Base-by-base conservation (phyloP, 2,113 vertebrate species). In the Xiphias gladius region DNA sequence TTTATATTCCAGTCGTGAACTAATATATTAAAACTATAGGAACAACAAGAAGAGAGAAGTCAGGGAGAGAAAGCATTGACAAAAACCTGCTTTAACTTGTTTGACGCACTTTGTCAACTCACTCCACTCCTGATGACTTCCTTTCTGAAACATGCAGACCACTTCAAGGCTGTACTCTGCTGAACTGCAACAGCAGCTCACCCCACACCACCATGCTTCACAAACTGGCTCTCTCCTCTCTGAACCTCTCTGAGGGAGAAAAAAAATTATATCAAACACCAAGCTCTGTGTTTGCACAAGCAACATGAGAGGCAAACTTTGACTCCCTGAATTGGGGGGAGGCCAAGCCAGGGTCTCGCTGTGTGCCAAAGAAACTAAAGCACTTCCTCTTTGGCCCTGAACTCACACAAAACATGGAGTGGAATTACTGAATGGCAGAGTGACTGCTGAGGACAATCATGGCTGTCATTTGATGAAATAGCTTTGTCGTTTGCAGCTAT, bases 291-390 rank as follows among this genome's bases (percentile, higher is more conserved):
- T 94, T 93, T 94, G 91, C 90, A 90, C 80, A 90, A 86, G 90
- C 83, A 91, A 93, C 90, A 92, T 78, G 86, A 93, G 94, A 93
- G 86, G 89, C 88, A 92, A 90, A 93, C 90, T 92, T 86, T 93
- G 88, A 90, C 89, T 92, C 85, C 82, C 76, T 82, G 65, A 87
- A 82, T 76, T 85, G 75, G 79, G 81, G 82, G 74, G 69, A 71
- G 71, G 76, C 75, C 90, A 91, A 87, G 86, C 84, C 62, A 78
- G 91, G 85, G 79, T 79, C 70, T 65, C 65, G 14, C 77, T 16
- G 35, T 46, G 83, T 78, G 92, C 93, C 92, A 94, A 94, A 93
- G 87, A 92, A 93, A 93, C 84, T 79, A 93, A 88, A 88, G 88
- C 75, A 80, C 94, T 93, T 94, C 94, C 91, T 93, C 83, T 89